Percentiles rank a stretch among this genome's conserved stretches.
Evolutionary conservation across 2,888 invertebrate genomes (phyloP).

Genomic region (Tetragonula carbonaria): DNA sequence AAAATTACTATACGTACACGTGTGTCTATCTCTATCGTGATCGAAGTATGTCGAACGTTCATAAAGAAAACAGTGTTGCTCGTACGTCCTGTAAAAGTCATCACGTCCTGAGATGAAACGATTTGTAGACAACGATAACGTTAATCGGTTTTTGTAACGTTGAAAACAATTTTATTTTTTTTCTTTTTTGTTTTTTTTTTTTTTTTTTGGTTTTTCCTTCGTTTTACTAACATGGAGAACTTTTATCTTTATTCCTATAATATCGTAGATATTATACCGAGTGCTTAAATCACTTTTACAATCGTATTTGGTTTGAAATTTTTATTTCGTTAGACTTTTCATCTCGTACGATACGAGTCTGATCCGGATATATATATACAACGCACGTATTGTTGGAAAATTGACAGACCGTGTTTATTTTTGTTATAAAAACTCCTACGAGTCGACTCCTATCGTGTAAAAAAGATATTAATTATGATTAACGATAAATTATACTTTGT

Average conservation of each 20-base stretch:
- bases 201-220: slow-evolving; percentile 13
- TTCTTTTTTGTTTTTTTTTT: slow-evolving; percentile 21
- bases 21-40: neutral
- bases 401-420: slow-evolving; percentile 66
- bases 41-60: neutral
- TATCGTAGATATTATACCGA: slow-evolving; percentile 29
- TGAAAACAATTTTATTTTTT: neutral
- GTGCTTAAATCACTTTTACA: slow-evolving; percentile 21
- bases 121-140: slow-evolving; percentile 30
- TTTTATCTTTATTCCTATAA: slow-evolving; percentile 29
- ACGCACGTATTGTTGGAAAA: slow-evolving; percentile 65
- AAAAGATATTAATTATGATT: slow-evolving; percentile 69
- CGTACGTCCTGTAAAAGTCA: slow-evolving; percentile 14
- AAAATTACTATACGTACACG: slow-evolving; percentile 7
- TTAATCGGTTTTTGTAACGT: slow-evolving; percentile 33
- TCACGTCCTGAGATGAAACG: slow-evolving; percentile 17
- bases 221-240: slow-evolving; percentile 41
- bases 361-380: slow-evolving; percentile 64
- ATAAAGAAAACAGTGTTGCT: slow-evolving; percentile 4
- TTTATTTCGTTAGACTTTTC: slow-evolving; percentile 62
- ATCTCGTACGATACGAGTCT: slow-evolving; percentile 61
- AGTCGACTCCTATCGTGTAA: slow-evolving; percentile 70
- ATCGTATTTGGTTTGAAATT: slow-evolving; percentile 43
- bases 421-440: slow-evolving; percentile 71
- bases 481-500: slow-evolving; percentile 66